Base-by-base conservation (phyloP, 2,797 vertebrate genomes). In the Tinamus major region DNA sequence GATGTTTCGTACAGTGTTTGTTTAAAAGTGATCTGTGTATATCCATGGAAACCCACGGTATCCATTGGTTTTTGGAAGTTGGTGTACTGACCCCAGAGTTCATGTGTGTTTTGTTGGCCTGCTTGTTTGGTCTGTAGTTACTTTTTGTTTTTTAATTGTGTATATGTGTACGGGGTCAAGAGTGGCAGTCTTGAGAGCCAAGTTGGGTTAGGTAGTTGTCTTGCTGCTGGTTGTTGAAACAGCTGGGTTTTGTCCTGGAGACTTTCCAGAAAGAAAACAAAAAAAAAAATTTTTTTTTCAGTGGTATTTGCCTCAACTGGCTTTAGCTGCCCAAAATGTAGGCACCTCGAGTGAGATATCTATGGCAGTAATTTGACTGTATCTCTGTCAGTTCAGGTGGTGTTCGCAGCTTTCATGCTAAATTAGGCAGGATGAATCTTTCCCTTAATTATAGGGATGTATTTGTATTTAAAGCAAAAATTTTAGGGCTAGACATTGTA, bases 111-210 rank as follows among this genome's bases (percentile, higher is more conserved):
- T 91, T 95, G 33, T 80, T 90, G 79, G 42, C 65, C 27, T 78
- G 77, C 76, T 44, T 76, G 64, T 92, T 86, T 92, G 84, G 23
- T 29, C 29, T 24, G n/a, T 56, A 64, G 78, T 53, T 94, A 44
- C 84, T 93, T 93, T 91, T 62, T 58, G 89, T 69, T 42, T 86
- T 39, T 62, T 27, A 26, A 39, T 39, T 90, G 77, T 0, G 0
- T 74, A 8, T 86, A 18, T 53, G 3, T 59, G 64, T 62, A 75
- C 65, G 41, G 39, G 68, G 64, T 95, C 87, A 95, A 74, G 64
- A 85, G 85, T 35, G 37, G 53, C 91, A 90, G 80, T 44, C 58
- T 82, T 62, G 71, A 68, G 71, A 92, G 39, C 63, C 56, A 71
- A 64, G 75, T 79, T 94, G 65, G 90, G 41, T 58, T 75, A 48